A percentile compares a stretch with the other conserved stretches of the same genome.
phyloP scores from a whole-genome alignment of 2,113 vertebrate species.

The Propithecus coquereli region DNA sequence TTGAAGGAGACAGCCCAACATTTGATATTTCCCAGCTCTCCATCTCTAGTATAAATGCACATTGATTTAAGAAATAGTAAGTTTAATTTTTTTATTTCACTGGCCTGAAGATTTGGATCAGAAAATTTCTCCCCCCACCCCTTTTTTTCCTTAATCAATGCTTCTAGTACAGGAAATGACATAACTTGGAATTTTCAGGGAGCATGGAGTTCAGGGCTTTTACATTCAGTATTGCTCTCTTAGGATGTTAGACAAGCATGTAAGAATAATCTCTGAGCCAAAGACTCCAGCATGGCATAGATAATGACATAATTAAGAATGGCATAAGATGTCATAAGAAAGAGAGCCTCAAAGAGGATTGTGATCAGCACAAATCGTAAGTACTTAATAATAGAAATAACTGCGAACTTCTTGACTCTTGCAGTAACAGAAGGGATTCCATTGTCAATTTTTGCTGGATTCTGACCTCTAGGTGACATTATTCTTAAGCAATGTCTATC shows the following conservation, averaged over 20 bases:
- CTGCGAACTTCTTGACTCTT: neutral
- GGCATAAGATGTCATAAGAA: neutral
- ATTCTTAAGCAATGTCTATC: neutral
- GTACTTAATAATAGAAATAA: neutral
- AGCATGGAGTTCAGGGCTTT: neutral
- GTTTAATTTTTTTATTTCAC: neutral
- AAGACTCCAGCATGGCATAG: neutral
- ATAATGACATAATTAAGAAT: neutral
- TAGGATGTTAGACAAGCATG: neutral
- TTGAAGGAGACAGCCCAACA: neutral
- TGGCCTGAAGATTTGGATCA: neutral
- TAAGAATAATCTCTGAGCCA: neutral
- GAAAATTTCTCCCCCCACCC: neutral
- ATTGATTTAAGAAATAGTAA: neutral
- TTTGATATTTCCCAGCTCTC: neutral
- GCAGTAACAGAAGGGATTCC: neutral
- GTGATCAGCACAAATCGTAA: constrained; percentile 2
- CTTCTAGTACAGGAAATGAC: neutral
- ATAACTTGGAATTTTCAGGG: neutral
- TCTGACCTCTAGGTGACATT: neutral
- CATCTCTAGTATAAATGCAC: neutral
- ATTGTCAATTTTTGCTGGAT: neutral
- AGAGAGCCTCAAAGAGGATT: neutral
- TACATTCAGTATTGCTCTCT: neutral
- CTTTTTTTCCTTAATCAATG: neutral